A percentile compares a stretch with the other conserved stretches of the same genome.
These are phyloP conservation scores for Psettodes erumei DNA, from an alignment of 2,113 vertebrate genomes.

Conservation along the genomic window DNA sequence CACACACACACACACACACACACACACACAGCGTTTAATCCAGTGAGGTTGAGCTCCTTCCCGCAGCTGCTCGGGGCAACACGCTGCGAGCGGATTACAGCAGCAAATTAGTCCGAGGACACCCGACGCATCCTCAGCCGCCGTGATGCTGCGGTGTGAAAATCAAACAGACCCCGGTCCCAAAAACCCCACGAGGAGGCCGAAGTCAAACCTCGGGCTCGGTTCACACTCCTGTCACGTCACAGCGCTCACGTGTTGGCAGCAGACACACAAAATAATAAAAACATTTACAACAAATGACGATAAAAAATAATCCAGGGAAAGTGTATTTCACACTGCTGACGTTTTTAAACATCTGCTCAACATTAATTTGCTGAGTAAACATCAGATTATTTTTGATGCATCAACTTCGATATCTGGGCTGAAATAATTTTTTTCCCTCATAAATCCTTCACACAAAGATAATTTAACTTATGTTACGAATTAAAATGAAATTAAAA, in stretches of 20 bases:
- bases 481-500: neutral
- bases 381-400: too few species aligned
- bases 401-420: too few species aligned
- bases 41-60: conserved; percentile 36
- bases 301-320: too few species aligned
- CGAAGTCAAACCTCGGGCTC: conserved; percentile 38
- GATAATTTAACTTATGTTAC: too few species aligned
- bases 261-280: too few species aligned
- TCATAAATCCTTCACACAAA: neutral
- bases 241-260: neutral
- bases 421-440: too few species aligned
- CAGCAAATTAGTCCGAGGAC: conserved; percentile 60
- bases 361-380: too few species aligned
- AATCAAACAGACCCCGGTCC: conserved; percentile 64
- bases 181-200: conserved; percentile 14
- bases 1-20: conserved; percentile 16
- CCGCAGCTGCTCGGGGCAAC: conserved; percentile 42
- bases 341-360: too few species aligned
- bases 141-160: conserved; percentile 59
- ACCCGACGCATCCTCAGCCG: conserved; percentile 14
- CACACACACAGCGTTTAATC: conserved; percentile 42
- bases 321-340: too few species aligned
- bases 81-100: conserved; percentile 65
- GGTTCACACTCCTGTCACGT: conserved; percentile 11
- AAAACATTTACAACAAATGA: too few species aligned